Conservation (phyloP, 2,888 invertebrate species). For the Pediacus dermestoides region DNA sequence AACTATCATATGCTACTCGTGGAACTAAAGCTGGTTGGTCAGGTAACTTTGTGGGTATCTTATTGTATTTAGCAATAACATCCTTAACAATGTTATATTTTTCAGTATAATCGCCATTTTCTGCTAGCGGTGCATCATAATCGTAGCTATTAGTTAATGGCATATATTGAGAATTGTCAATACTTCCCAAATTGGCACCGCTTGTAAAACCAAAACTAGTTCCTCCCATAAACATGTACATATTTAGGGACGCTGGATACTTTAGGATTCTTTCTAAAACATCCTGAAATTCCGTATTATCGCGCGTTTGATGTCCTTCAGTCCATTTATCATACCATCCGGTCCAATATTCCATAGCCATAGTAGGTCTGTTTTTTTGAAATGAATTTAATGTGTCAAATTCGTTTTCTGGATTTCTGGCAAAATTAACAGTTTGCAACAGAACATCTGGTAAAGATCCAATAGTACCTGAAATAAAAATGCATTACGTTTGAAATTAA, state of each 20-base stretch:
- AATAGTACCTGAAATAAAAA: too few relatives aligned
- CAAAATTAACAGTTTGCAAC: slow-evolving; percentile 55
- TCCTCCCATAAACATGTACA: slow-evolving; percentile 91
- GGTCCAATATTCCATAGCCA: slow-evolving; percentile 60
- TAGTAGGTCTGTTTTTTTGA: slow-evolving; percentile 52
- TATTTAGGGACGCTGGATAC: slow-evolving; percentile 61
- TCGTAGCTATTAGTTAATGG: slow-evolving; percentile 48
- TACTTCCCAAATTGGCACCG: slow-evolving; percentile 31
- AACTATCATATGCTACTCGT: slow-evolving; percentile 40
- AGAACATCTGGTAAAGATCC: slow-evolving; percentile 25
- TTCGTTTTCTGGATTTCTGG: slow-evolving; percentile 42
- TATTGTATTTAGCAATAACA: slow-evolving; percentile 46
- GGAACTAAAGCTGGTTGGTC: slow-evolving; percentile 34
- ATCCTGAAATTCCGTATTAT: slow-evolving; percentile 29
- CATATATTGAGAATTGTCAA: slow-evolving; percentile 20
- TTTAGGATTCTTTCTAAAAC: slow-evolving; percentile 36
- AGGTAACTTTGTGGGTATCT: slow-evolving; percentile 40
- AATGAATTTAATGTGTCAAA: slow-evolving; percentile 44
- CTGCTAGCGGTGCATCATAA: slow-evolving; percentile 84
- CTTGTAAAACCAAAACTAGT: slow-evolving; percentile 71
- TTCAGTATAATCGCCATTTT: slow-evolving; percentile 82
- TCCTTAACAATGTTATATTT: slow-evolving; percentile 64
- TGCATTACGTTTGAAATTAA: too few relatives aligned
- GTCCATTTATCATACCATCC: slow-evolving; percentile 62
- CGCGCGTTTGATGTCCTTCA: slow-evolving; percentile 27